Evolutionary conservation across 1,140 invertebrate species (phyloP), one percentile per base, ranked within the genome.

Genomic region (Ganaspis sp.): DNA sequence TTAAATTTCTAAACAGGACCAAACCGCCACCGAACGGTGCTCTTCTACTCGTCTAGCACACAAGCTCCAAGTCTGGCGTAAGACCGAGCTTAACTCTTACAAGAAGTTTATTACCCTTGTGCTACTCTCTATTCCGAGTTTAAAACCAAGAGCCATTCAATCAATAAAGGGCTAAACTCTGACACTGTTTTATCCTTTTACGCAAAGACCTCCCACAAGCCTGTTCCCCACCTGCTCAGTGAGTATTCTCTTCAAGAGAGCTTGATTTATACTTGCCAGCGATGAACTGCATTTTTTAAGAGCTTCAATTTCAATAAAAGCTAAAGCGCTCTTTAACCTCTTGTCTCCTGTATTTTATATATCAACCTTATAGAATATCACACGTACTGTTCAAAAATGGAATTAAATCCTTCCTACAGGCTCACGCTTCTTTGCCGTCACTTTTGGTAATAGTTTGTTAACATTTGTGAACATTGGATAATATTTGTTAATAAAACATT

Each of bases 1-100:
- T 84, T 82, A 82, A 84, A 84, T 82, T 82, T 77, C 79, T 83
- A 73, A 81, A 81, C 73, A 81, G 75, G 69, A 29, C 23, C 54
- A 76, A 21, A 74, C 74, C 69, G 72, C 74, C 69, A 74, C 74
- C 23, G 58, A 64, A 64, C 58, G 23, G 23, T 64, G 58, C 58
- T 26, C 34, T 21, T 53, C 12, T 42, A 11, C 38, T 34, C 54
- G 54, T 38, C 34, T 42, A 42, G 21, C 53, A 42, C 26, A 45
- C 40, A 74, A 23, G 54, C 54, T 64, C 21, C 21, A n/a, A 34
- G 58, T 26, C 26, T 6, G 58, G 23, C 23, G n/a, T 75, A 74
- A 74, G 73, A 69, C 73, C 54, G 37, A 64, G 73, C 38, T 77
- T 77, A 70, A 40, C 40, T 77, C 75, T 77, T 72, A 73, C 40